These are phyloP conservation scores for Acleris sparsana DNA, from an alignment of 2,888 invertebrate genomes.

Conservation along the genomic window DNA sequence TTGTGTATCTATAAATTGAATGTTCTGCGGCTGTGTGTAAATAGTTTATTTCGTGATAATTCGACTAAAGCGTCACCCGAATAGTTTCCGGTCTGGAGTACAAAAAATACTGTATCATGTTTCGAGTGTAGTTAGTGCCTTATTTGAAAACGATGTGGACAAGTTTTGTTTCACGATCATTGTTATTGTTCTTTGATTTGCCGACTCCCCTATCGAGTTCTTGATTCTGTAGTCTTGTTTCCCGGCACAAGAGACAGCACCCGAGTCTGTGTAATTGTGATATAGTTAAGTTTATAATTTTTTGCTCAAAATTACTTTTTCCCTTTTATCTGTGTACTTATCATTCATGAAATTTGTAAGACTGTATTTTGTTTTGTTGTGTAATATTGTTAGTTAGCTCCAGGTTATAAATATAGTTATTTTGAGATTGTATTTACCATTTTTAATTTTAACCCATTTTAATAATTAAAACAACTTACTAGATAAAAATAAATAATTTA, in stretches of 20 bases:
- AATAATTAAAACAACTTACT: conserved; percentile 61
- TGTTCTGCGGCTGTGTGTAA: conserved; percentile 36
- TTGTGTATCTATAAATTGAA: conserved; percentile 57
- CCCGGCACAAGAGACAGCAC: conserved; percentile 54
- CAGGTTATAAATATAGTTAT: conserved; percentile 82
- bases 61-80: conserved; percentile 25
- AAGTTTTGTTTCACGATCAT: conserved; percentile 28
- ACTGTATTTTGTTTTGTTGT: conserved; percentile 82
- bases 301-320: conserved; percentile 74
- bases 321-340: conserved; percentile 77
- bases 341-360: conserved; percentile 81
- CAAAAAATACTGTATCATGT: conserved; percentile 24
- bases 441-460: conserved; percentile 26
- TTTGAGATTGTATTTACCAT: conserved; percentile 65
- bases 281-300: conserved; percentile 67
- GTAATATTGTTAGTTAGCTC: conserved; percentile 78
- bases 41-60: conserved; percentile 35
- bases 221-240: conserved; percentile 28
- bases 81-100: conserved; percentile 21
- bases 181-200: conserved; percentile 21
- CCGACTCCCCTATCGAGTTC: conserved; percentile 1
- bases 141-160: conserved; percentile 50
- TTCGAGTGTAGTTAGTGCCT: conserved; percentile 63
- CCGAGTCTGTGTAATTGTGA: conserved; percentile 69
- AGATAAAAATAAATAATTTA: conserved; percentile 82